Evolutionary conservation across 2,888 invertebrate species (phyloP), one percentile per base, ranked within the genome.

Genomic region (Rhodophaea formosa): DNA sequence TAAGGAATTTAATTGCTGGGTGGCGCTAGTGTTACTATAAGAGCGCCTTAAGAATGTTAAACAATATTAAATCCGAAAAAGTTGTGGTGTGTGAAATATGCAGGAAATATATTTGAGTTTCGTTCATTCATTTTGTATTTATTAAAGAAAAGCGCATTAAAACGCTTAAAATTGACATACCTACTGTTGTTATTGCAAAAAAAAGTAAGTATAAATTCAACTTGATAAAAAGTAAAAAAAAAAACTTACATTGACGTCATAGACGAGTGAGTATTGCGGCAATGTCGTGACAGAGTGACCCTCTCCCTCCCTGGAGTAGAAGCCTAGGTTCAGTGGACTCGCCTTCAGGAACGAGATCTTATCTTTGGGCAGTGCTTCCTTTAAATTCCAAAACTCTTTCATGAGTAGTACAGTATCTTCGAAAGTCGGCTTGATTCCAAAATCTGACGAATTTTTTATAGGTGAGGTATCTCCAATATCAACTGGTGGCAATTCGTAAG

Each of bases 171-270:
- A n/a, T n/a, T n/a, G n/a, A n/a, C n/a, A n/a, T n/a, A n/a, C n/a
- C n/a, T n/a, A n/a, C n/a, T n/a, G n/a, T n/a, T n/a, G n/a, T n/a
- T n/a, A n/a, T n/a, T n/a, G n/a, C n/a, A n/a, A n/a, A n/a, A n/a
- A n/a, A n/a, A n/a, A n/a, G n/a, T n/a, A n/a, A n/a, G n/a, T n/a
- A n/a, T n/a, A n/a, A n/a, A n/a, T n/a, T n/a, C n/a, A n/a, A n/a
- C n/a, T n/a, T n/a, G n/a, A 17, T 29, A 14, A 43, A 15, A 12
- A 57, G 30, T 8, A 7, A 47, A 15, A 52, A 58, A 58, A 7
- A 16, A 10, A 72, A 89, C 90, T 90, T 64, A 90, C 90, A 68
- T 85, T 74, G 17, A 85, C 82, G 63, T 84, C 86, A 64, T 86
- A 86, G 0, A 85, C 80, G 69, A 68, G 87, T 1, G 74, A 68